These are phyloP conservation scores for Drosophila buzzatii DNA, from an alignment of 2,888 invertebrate species.

Conservation along the genomic window DNA sequence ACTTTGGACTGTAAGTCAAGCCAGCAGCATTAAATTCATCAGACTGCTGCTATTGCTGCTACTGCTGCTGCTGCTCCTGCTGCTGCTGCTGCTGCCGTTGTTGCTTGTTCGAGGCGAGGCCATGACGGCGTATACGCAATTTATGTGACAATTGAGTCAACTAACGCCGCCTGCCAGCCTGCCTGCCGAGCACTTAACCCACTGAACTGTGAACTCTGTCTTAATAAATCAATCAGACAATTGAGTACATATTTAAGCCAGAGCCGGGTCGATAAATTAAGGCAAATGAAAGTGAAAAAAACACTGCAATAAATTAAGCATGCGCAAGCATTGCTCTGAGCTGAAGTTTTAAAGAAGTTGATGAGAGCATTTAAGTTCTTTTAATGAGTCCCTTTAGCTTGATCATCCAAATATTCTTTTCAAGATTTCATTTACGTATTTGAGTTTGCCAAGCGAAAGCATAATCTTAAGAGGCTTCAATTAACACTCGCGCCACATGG, in stretches of 20 bases:
- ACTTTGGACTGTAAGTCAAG: conserved; percentile 13
- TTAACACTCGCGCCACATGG: conserved; percentile 13
- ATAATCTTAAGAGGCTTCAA: background rate
- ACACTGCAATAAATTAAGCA: background rate
- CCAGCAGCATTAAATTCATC: conserved; percentile 69
- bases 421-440: background rate
- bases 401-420: background rate
- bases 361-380: no score
- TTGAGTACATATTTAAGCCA: conserved; percentile 14
- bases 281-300: conserved; percentile 2
- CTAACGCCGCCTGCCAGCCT: conserved; percentile 24
- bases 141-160: conserved; percentile 48
- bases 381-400: background rate
- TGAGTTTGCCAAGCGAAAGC: background rate
- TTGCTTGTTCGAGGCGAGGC: conserved; percentile 16
- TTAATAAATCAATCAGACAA: conserved; percentile 39
- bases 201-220: conserved; percentile 2
- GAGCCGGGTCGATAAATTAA: conserved; percentile 20
- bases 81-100: no score
- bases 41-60: background rate
- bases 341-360: background rate
- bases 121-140: conserved; percentile 56
- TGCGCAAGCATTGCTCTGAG: background rate
- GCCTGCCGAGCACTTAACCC: conserved; percentile 11
- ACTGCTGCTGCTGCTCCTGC: background rate